Conservation (phyloP, 2,797 vertebrate species). For the Threskiornis aethiopicus region DNA sequence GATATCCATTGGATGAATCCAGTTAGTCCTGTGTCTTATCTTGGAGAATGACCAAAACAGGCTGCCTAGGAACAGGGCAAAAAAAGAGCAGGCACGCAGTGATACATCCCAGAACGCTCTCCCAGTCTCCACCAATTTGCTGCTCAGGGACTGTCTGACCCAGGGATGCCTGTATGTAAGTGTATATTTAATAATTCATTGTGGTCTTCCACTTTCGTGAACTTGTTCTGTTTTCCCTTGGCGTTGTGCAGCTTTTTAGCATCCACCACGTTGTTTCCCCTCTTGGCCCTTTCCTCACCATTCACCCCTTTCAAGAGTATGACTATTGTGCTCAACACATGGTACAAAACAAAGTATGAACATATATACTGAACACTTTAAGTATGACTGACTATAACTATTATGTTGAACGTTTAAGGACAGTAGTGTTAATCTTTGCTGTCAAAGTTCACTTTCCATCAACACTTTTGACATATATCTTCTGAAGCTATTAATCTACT, state of each 20-base stretch:
- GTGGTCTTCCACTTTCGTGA: neutral
- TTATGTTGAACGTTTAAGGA: neutral
- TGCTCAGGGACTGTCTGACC: conserved; percentile 10
- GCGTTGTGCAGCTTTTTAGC: neutral
- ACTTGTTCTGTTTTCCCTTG: neutral
- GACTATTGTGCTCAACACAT: neutral
- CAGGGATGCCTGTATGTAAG: neutral
- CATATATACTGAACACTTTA: neutral
- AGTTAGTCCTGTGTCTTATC: neutral
- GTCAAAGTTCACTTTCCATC: neutral
- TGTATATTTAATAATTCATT: conserved; percentile 38
- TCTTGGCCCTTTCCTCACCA: neutral
- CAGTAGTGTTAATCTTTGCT: neutral
- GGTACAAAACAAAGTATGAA: neutral
- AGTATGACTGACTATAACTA: neutral
- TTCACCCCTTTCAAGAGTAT: neutral
- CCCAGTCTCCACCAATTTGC: neutral
- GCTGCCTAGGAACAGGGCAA: neutral
- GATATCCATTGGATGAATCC: neutral
- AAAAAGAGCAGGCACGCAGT: neutral
- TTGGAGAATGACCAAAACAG: neutral
- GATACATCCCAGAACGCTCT: neutral
- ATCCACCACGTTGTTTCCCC: neutral
- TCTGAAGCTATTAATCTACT: neutral
- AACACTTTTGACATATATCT: neutral